Percentiles rank a stretch among this genome's conserved stretches.
Conservation (phyloP, 1,140 invertebrate genomes). For the Aphidius ervi region DNA sequence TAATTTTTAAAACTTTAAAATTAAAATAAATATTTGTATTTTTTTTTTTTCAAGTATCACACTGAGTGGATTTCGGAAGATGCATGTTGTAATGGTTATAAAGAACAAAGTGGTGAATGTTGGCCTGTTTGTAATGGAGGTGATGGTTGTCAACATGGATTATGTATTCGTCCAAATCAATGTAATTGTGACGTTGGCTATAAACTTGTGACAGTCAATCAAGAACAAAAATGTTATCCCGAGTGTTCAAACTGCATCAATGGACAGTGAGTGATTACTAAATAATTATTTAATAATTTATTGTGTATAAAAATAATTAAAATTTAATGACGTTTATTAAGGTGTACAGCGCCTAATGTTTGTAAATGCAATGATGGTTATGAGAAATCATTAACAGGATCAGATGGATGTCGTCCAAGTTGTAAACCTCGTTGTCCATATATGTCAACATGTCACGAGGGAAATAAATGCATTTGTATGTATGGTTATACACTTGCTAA, state of each 20-base stretch:
- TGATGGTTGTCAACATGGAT: slow-evolving; percentile 46
- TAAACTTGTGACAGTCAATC: not conserved
- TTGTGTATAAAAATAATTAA: too few species aligned
- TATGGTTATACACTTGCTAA: slow-evolving; percentile 37
- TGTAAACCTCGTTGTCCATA: slow-evolving; percentile 11
- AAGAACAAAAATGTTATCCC: slow-evolving; percentile 46
- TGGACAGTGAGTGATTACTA: slow-evolving; percentile 15
- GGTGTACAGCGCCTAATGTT: slow-evolving; percentile 31
- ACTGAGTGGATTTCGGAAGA: slow-evolving; percentile 27
- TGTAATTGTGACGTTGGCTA: slow-evolving; percentile 42
- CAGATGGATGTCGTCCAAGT: slow-evolving; percentile 10
- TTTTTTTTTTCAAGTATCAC: slow-evolving; percentile 15
- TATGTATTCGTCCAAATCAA: slow-evolving; percentile 46
- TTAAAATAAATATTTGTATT: too few species aligned
- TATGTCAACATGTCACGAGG: slow-evolving; percentile 24
- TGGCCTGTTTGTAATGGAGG: slow-evolving; percentile 52
- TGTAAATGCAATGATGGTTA: slow-evolving; percentile 33
- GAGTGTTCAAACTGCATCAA: slow-evolving; percentile 36
- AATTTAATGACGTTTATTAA: too few species aligned
- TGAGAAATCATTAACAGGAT: not conserved
- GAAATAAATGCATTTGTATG: slow-evolving; percentile 49
- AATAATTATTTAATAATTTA: too few species aligned
- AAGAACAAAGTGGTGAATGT: slow-evolving; percentile 52
- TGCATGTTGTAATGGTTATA: slow-evolving; percentile 61
- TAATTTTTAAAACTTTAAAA: not conserved